Evolutionary conservation across 2,113 vertebrate genomes (phyloP).

Genomic region (Pongo pygmaeus): DNA sequence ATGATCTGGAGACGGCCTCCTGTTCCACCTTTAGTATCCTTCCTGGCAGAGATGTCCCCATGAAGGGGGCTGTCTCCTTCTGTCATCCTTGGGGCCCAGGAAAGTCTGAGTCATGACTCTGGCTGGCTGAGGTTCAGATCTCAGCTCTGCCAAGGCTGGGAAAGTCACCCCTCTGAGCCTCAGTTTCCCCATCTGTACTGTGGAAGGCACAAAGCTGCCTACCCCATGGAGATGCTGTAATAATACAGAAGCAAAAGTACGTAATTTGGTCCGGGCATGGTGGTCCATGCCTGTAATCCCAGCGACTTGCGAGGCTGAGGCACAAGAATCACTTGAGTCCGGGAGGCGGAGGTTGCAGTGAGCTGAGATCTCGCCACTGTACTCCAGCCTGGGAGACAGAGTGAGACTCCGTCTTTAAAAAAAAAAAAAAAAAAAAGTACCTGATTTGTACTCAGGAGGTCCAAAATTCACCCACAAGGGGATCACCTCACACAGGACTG

Average conservation of each 20-base stretch:
- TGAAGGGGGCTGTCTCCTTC: background rate
- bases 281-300: no score
- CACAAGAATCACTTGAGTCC: no score
- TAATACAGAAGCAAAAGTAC: background rate
- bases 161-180: background rate
- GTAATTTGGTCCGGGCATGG: background rate
- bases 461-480: background rate
- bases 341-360: no score
- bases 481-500: background rate
- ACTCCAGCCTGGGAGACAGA: no score
- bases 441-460: background rate
- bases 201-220: background rate
- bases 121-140: background rate
- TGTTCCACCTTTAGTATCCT: slow-evolving; percentile 98
- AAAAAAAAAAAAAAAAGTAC: no score
- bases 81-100: background rate
- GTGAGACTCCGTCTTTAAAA: no score
- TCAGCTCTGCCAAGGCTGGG: fast-evolving
- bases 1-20: slow-evolving; percentile 94
- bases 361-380: no score
- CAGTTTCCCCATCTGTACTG: background rate
- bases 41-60: background rate
- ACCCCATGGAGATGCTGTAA: fast-evolving
- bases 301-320: no score
- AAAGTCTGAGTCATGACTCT: background rate